Base-by-base conservation (phyloP, 2,888 invertebrate genomes). In the Amphimallon solstitiale region DNA sequence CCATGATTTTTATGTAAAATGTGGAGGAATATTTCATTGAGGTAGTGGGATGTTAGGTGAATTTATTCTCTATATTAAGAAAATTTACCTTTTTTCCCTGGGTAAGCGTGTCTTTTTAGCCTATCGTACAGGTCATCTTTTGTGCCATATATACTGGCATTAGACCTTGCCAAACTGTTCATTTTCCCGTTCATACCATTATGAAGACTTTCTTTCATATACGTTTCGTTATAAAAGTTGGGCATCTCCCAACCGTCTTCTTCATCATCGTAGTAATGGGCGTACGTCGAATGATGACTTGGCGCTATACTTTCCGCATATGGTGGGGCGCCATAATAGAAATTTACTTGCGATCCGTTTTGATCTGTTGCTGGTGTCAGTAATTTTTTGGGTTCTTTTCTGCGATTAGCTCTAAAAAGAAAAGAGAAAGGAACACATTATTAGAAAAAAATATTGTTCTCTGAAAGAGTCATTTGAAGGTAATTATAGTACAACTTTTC, bases 171-270 rank as follows among this genome's bases (percentile, higher is more conserved):
- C 83, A 95, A 86, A 82, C 95, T 95, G 84, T 95, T 95, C 92
- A 94, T 93, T 83, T 95, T 95, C 60, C 87, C 86, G 19, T 91
- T 92, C 66, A 68, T 66, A 17, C 92, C 91, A 75, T 92, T 94
- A 82, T 95, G 95, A 64, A 95, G 87, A 78, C 94, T 89, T 85
- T 94, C 94, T 84, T 96, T 96, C 95, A 96, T 95, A 79, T 96
- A 96, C 1, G 95, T 95, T 83, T 96, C 96, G 81, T 95, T 95
- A 84, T 96, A 96, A 83, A 96, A 96, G 83, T 96, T 96, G 0
- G 96, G 96, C 96, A 96, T 96, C 80, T 96, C 96, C 96, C 96
- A 96, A 49, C 95, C 96, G 76, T 96, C 96, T 82, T 96, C 96
- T 79, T 96, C 96, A 75, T 96, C 95, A 79, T 96, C 95, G 75